These are phyloP conservation scores for Picathartes gymnocephalus DNA, from an alignment of 2,113 vertebrate species.

Conservation along the genomic window DNA sequence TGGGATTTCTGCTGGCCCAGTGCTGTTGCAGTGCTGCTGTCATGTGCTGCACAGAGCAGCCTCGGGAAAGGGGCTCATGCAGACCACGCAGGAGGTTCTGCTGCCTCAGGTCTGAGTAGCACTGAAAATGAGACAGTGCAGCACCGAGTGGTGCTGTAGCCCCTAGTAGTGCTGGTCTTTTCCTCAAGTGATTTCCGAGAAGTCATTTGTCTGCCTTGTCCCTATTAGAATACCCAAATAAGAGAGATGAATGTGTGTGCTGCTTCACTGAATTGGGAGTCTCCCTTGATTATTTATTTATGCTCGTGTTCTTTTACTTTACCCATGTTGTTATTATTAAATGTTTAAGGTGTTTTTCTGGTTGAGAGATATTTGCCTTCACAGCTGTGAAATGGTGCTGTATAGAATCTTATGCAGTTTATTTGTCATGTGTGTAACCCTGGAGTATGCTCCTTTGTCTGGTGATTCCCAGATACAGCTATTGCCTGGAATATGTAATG, in stretches of 20 bases:
- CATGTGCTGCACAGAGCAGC: slow-evolving; percentile 32
- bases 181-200: background rate
- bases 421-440: background rate
- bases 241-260: background rate
- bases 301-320: background rate
- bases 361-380: background rate
- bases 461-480: background rate
- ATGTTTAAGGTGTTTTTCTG: background rate
- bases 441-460: slow-evolving; percentile 2
- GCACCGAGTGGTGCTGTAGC: background rate
- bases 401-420: background rate
- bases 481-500: background rate
- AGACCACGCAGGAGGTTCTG: background rate
- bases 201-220: background rate
- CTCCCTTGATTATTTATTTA: background rate
- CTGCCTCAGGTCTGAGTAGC: background rate
- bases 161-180: background rate
- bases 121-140: background rate
- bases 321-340: background rate
- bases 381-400: background rate
- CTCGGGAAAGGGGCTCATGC: slow-evolving; percentile 21
- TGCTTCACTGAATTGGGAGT: background rate
- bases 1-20: slow-evolving; percentile 29
- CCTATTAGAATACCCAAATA: background rate
- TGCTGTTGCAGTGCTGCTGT: slow-evolving; percentile 24